Evolutionary conservation across 2,888 invertebrate species (phyloP), one percentile per base, ranked within the genome.

Genomic region (Syrista parreyssii): DNA sequence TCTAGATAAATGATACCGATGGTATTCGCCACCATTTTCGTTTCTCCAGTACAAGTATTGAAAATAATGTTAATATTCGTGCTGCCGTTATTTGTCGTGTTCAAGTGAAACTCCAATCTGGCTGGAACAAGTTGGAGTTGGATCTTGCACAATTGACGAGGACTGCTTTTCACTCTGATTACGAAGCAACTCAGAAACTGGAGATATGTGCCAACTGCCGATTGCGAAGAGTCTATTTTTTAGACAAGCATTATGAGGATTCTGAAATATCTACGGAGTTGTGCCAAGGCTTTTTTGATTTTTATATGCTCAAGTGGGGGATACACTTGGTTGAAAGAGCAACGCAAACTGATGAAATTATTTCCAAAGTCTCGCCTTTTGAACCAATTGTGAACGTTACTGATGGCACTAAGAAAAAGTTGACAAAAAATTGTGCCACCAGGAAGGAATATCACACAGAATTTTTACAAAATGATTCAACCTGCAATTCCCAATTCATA

Each of bases 201-300:
- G 96, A 98, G 93, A 97, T 99, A 86, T 98, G 98, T 92, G 98
- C 98, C 68, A 98, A 98, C 92, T 98, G 98, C 89, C 94, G 98
- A 84, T 95, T 99, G 81, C 94, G 98, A 87, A 93, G 98, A 78
- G 94, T 97, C 23, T 97, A 97, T 90, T 96, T 97, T 89, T 95
- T 96, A 35, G 97, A 97, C 91, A 87, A 84, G 68, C 89, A 89
- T 78, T 91, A 91, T 32, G 82, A 85, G 0, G 75, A 87, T 0
- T 74, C 84, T 33, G 90, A 91, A 40, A 84, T 87, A 23, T 83
- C 86, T 0, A 74, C 85, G 1, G 82, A 85, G 55, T 76, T 90
- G 23, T 89, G 84, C 68, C 85, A 86, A 77, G 86, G 86, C 4
- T 88, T 91, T 75, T 83, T 89, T 23, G 87, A 91, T 68, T 79